These are phyloP conservation scores for Sesia bembeciformis DNA, from an alignment of 2,888 invertebrate species.

Conservation along the genomic window DNA sequence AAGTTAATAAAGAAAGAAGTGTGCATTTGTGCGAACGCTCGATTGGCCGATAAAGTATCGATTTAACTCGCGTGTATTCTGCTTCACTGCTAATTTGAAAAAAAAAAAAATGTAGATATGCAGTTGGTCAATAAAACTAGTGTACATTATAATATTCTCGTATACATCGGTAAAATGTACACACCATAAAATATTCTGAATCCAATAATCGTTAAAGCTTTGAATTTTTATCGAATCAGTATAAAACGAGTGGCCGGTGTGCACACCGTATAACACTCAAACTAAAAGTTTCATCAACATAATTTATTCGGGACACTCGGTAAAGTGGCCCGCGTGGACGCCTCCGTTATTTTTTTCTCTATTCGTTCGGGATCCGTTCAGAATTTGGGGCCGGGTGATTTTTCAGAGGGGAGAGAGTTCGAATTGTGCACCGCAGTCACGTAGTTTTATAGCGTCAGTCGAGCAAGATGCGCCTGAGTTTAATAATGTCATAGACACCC, in stretches of 20 bases:
- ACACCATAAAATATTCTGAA: background rate
- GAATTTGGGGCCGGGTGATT: slow-evolving; percentile 47
- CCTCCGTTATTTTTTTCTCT: slow-evolving; percentile 51
- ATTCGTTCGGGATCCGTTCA: slow-evolving; percentile 44
- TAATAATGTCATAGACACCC: slow-evolving; percentile 60
- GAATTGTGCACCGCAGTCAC: slow-evolving; percentile 60
- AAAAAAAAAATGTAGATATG: no score
- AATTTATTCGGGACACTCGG: slow-evolving; percentile 63
- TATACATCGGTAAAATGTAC: no score
- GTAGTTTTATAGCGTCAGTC: slow-evolving; percentile 60
- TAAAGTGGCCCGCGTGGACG: slow-evolving; percentile 40
- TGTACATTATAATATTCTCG: no score
- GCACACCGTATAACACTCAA: slow-evolving; percentile 36
- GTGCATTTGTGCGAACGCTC: no score
- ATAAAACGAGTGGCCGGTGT: slow-evolving; percentile 28
- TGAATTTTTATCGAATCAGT: slow-evolving; percentile 35
- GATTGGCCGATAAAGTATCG: background rate
- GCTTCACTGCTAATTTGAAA: background rate
- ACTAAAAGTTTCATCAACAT: slow-evolving; percentile 63
- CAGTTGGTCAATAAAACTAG: no score
- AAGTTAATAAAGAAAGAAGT: background rate
- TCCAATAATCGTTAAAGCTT: slow-evolving; percentile 14
- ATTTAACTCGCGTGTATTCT: background rate
- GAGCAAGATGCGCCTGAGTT: slow-evolving; percentile 60
- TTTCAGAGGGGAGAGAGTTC: slow-evolving; percentile 38